Conservation (phyloP, 2,113 vertebrate species). For the Zootoca vivipara region DNA sequence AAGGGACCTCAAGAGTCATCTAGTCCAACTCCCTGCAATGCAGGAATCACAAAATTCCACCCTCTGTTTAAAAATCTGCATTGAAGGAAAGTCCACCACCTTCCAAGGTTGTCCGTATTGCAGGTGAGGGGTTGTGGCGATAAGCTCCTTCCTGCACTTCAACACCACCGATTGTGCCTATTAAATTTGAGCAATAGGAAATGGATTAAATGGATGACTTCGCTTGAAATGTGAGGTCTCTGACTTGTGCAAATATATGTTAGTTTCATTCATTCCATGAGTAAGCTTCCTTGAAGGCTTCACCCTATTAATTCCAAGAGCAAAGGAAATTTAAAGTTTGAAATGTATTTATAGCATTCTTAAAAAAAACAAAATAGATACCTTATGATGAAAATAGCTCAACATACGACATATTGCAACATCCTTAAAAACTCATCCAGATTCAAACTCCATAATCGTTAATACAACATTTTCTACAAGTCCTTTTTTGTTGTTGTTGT, state of each 20-base stretch:
- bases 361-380: conserved; percentile 15
- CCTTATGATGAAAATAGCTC: conserved; percentile 28
- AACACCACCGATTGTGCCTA: too few relatives aligned
- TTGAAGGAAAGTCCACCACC: too few relatives aligned
- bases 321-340: conserved; percentile 24
- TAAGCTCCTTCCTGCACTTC: too few relatives aligned
- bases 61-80: too few relatives aligned
- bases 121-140: too few relatives aligned
- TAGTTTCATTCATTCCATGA: neutral
- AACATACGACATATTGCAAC: conserved; percentile 51
- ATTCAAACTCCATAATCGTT: conserved; percentile 56
- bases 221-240: neutral
- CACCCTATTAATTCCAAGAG: conserved; percentile 42
- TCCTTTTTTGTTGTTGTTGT: neutral
- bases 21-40: too few relatives aligned
- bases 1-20: too few relatives aligned
- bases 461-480: conserved; percentile 54
- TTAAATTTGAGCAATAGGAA: too few relatives aligned
- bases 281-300: conserved; percentile 19
- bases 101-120: too few relatives aligned
- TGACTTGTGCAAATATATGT: conserved; percentile 41
- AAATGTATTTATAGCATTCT: conserved; percentile 6
- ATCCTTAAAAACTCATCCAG: conserved; percentile 31
- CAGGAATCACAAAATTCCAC: too few relatives aligned
- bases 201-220: neutral